phyloP scores from a whole-genome alignment of 1,140 invertebrate species.

The Leptinotarsa lineolata region DNA sequence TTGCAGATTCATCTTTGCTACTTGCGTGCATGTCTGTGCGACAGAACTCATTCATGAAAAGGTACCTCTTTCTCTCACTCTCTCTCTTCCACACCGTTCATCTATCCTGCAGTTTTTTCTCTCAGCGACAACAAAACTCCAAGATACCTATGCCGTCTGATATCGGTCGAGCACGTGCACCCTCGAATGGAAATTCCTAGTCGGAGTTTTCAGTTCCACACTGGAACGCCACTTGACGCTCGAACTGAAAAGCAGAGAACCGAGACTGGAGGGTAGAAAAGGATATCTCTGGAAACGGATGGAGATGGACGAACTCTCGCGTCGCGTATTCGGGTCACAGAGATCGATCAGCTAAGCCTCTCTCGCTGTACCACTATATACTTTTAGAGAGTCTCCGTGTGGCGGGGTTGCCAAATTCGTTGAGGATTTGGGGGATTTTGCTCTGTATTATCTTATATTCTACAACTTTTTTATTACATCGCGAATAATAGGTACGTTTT shows the following conservation, averaged over 20 bases:
- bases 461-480: slow-evolving; percentile 9
- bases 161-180: slow-evolving; percentile 5
- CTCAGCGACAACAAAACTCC: no score
- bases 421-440: neutral
- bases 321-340: slow-evolving; percentile 28
- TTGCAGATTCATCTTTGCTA: no score
- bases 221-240: slow-evolving; percentile 18
- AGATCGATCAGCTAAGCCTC: slow-evolving; percentile 27
- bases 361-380: slow-evolving; percentile 16
- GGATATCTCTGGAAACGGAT: neutral
- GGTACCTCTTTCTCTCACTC: no score
- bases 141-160: neutral
- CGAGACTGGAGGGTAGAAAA: neutral
- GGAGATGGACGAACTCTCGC: slow-evolving; percentile 8
- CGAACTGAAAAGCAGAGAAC: neutral
- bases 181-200: slow-evolving; percentile 5
- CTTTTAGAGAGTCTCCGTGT: slow-evolving; percentile 2
- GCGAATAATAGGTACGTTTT: slow-evolving; percentile 3
- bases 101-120: no score
- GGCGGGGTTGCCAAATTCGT: slow-evolving; percentile 17
- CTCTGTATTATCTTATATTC: slow-evolving; percentile 3
- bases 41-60: no score
- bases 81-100: no score
- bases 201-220: slow-evolving; percentile 20
- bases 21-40: no score